A percentile compares a stretch with the other conserved stretches of the same genome.
phyloP scores from a whole-genome alignment of 1,140 invertebrate species.

The Nixonia krombeini region DNA sequence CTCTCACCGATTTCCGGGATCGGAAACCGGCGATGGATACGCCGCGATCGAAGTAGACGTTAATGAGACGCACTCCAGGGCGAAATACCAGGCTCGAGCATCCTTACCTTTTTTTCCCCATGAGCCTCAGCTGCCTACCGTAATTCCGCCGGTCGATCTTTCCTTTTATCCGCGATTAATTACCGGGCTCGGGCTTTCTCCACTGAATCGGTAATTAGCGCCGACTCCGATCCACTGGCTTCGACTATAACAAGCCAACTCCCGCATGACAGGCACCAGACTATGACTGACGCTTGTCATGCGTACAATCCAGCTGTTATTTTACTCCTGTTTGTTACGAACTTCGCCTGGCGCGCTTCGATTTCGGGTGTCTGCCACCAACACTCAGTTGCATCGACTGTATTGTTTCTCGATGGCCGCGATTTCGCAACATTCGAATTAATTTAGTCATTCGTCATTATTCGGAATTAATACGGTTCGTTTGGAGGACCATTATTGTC shows the following conservation, averaged over 20 bases:
- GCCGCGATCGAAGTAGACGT: too few relatives aligned
- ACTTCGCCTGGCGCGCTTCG: not conserved
- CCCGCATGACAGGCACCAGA: too few relatives aligned
- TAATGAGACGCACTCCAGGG: not conserved
- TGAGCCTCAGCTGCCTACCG: constrained; percentile 2
- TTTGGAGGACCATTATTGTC: too few relatives aligned
- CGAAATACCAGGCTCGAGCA: too few relatives aligned
- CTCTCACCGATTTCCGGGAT: too few relatives aligned
- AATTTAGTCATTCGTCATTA: too few relatives aligned
- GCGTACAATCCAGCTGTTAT: constrained; percentile 6
- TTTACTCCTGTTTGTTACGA: constrained; percentile 1
- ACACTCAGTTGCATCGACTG: constrained; percentile 9
- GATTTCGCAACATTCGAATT: too few relatives aligned
- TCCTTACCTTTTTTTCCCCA: constrained; percentile 7
- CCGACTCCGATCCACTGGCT: constrained; percentile 11
- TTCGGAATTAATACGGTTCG: too few relatives aligned
- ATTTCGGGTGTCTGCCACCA: not conserved
- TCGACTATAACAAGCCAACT: constrained; percentile 13
- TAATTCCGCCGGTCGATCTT: constrained; percentile 5
- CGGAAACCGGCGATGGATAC: too few relatives aligned
- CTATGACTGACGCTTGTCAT: constrained; percentile 22
- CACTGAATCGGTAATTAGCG: constrained; percentile 25
- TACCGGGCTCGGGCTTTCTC: constrained; percentile 13
- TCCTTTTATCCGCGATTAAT: constrained; percentile 26
- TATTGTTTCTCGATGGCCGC: not conserved